Base-by-base conservation (phyloP, 2,888 invertebrate genomes). In the Dryococelus australis region DNA sequence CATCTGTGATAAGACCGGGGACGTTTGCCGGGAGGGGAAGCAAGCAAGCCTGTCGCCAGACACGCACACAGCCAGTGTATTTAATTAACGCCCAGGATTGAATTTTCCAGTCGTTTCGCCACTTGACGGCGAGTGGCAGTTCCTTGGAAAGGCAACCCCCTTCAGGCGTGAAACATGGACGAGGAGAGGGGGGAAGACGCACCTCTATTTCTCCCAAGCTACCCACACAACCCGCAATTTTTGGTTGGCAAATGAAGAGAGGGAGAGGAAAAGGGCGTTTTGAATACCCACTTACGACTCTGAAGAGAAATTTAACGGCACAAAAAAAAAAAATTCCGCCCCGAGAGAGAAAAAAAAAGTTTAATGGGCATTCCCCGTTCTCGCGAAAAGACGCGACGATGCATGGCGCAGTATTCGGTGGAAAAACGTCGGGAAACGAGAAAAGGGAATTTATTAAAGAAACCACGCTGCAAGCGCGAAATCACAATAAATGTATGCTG, bases 51-150 rank as follows among this genome's bases (percentile, higher is more conserved):
- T 4, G 65, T 24, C 65, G 65, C 8, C 65, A 6, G 65, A 8
- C 65, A 10, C 65, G 65, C 65, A 20, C 65, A 24, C 65, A 65
- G n/a, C 65, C 65, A n/a, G 24, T 65, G n/a, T 83, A 83, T 83
- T 83, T 35, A 83, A 83, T 83, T 83, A 83, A 83, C 28, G 83
- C n/a, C 24, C 27, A 26, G 26, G 9, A 83, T 83, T 83, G 9
- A 6, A 83, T 83, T 83, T 35, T 28, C 83, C 35, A 83, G 83
- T 83, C 83, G 28, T 83, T 35, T 24, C 83, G 83, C 83, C 27
- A 35, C 83, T 83, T 65, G 65, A 65, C 65, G 6, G 65, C 6
- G 65, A 51, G n/a, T 24, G 65, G 65, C 65, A 65, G 65, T 65
- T 16, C 20, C 20, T 20, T 65, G 16, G 65, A 13, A 65, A 65